These are phyloP conservation scores for Scaptomyza pallida DNA, from an alignment of 1,140 invertebrate genomes.

Conservation along the genomic window DNA sequence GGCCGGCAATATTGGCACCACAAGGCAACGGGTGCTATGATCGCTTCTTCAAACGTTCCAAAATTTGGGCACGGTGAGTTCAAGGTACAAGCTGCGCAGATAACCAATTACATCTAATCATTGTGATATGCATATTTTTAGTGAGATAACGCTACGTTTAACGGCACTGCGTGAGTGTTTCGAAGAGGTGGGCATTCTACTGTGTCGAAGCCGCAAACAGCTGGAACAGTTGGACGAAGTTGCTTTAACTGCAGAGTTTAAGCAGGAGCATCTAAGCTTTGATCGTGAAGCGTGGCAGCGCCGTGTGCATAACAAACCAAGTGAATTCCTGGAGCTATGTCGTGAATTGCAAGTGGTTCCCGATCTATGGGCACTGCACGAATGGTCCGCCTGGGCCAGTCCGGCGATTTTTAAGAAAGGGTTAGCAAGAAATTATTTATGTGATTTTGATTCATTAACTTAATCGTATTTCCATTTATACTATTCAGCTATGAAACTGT, in stretches of 20 bases:
- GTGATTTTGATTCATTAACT: neutral
- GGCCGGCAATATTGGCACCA: slow-evolving; percentile 56
- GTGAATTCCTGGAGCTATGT: slow-evolving; percentile 90
- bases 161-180: slow-evolving; percentile 95
- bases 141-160: slow-evolving; percentile 91
- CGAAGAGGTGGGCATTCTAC: slow-evolving; percentile 93
- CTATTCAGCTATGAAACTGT: slow-evolving; percentile 88
- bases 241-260: neutral
- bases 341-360: slow-evolving; percentile 89
- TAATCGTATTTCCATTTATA: neutral
- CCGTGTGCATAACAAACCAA: slow-evolving; percentile 87
- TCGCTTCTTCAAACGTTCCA: slow-evolving; percentile 60
- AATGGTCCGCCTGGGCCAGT: slow-evolving; percentile 95
- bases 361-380: slow-evolving; percentile 92
- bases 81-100: slow-evolving; percentile 25
- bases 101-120: slow-evolving; percentile 45
- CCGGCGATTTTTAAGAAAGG: slow-evolving; percentile 85
- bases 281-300: slow-evolving; percentile 66
- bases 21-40: slow-evolving; percentile 73
- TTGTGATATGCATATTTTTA: slow-evolving; percentile 49
- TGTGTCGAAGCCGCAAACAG: slow-evolving; percentile 86
- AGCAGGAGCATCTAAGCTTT: slow-evolving; percentile 10
- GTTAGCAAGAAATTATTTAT: slow-evolving; percentile 16
- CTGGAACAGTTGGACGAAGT: slow-evolving; percentile 16
- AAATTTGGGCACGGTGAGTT: slow-evolving; percentile 68